Conservation (phyloP, 2,113 vertebrate species). For the Lophius piscatorius region DNA sequence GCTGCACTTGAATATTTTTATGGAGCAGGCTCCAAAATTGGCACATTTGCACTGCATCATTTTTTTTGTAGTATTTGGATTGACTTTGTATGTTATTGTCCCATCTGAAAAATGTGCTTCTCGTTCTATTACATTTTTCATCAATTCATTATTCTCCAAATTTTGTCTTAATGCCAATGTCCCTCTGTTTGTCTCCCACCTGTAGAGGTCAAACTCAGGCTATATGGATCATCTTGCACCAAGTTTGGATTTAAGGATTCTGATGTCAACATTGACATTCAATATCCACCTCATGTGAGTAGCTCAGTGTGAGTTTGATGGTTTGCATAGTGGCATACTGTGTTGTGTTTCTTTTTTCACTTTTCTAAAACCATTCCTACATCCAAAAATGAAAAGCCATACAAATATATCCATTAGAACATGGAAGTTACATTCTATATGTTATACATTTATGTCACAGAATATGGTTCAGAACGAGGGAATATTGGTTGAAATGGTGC, state of each 20-base stretch:
- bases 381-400: too few species aligned
- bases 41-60: too few species aligned
- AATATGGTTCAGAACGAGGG: too few species aligned
- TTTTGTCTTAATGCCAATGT: neutral
- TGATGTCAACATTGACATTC: conserved; percentile 93
- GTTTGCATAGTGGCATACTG: conserved; percentile 1
- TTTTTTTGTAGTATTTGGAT: neutral
- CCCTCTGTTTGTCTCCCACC: conserved; percentile 2
- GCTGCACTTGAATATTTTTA: neutral
- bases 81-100: neutral
- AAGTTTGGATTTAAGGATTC: conserved; percentile 93
- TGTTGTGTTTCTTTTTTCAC: neutral
- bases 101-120: neutral
- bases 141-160: neutral
- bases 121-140: neutral
- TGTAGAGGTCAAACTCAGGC: conserved; percentile 89
- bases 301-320: conserved; percentile 39
- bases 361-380: neutral
- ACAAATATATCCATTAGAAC: too few species aligned
- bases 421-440: too few species aligned
- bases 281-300: conserved; percentile 91
- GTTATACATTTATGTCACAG: too few species aligned
- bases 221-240: conserved; percentile 94
- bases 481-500: too few species aligned
- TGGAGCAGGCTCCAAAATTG: too few species aligned